Evolutionary conservation across 2,797 vertebrate genomes (phyloP), one percentile per base, ranked within the genome.

Genomic region (Danio aesculapii): DNA sequence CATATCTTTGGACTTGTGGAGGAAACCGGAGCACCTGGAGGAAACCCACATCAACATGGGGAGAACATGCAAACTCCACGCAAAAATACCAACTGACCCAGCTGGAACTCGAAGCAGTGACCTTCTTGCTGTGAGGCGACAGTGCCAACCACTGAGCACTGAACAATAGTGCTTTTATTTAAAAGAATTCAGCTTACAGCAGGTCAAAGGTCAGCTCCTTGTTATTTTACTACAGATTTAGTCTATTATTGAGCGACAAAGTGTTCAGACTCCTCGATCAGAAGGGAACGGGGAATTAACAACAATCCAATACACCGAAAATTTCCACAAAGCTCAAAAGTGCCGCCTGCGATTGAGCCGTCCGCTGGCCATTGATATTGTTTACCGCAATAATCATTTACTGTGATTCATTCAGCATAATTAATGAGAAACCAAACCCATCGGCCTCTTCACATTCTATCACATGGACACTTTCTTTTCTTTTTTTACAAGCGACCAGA

Each of bases 381-480:
- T 78, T 73, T 74, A 47, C 63, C 12, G 21, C 72, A 43, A 75
- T 41, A 62, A 71, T 71, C 74, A 52, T 71, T 80, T 44, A 71
- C 66, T 66, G 21, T 17, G 71, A 59, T 80, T 80, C 50, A 67
- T 21, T 11, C 19, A 30, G 9, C 55, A 73, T 71, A 74, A 81
- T 84, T 63, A 75, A 84, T 81, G 19, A 69, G 61, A 67, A 71
- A 78, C 64, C 8, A 11, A 77, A 78, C 47, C 8, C 63, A 68
- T 47, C 69, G 77, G 53, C 49, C 75, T 64, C 80, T 85, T 53
- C 52, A 49, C 52, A 66, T 81, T 83, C 82, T 63, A 83, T 77
- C 62, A 43, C 81, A 75, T 77, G 63, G 81, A 81, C 81, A 84
- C 80, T 74, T 85, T 9, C n/a, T 30, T 30, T 30, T 3, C 30